phyloP scores from a whole-genome alignment of 2,888 invertebrate species.

The Endotricha flammealis region DNA sequence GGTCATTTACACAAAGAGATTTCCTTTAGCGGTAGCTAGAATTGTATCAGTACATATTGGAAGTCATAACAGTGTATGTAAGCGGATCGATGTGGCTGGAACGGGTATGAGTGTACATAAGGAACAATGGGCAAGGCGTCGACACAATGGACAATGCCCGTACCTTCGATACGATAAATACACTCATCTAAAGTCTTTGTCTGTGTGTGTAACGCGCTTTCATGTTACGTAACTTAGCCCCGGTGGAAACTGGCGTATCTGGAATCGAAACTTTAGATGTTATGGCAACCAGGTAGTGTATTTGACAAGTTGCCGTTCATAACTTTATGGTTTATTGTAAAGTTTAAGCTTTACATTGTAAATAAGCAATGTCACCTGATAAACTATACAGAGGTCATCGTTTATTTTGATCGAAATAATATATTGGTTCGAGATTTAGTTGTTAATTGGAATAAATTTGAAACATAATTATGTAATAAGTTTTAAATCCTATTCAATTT shows the following conservation, averaged over 20 bases:
- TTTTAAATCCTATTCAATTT: too few relatives aligned
- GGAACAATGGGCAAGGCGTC: conserved; percentile 67
- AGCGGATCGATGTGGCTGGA: conserved; percentile 49
- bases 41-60: conserved; percentile 37
- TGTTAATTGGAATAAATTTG: too few relatives aligned
- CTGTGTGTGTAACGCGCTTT: conserved; percentile 45
- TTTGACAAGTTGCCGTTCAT: neutral
- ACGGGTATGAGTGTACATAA: conserved; percentile 41
- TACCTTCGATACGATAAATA: conserved; percentile 59
- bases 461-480: too few relatives aligned
- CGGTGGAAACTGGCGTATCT: conserved; percentile 11
- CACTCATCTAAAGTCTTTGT: conserved; percentile 59
- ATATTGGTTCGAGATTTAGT: too few relatives aligned
- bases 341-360: neutral
- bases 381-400: too few relatives aligned
- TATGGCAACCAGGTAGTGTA: neutral
- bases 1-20: conserved; percentile 19
- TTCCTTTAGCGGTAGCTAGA: conserved; percentile 33
- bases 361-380: neutral
- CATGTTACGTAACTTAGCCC: conserved; percentile 48
- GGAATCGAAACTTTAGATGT: neutral
- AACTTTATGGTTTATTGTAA: neutral
- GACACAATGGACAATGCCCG: conserved; percentile 74
- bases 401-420: too few relatives aligned
- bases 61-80: conserved; percentile 56